phyloP scores from a whole-genome alignment of 2,888 invertebrate species.

The Nomada goodeniana region DNA sequence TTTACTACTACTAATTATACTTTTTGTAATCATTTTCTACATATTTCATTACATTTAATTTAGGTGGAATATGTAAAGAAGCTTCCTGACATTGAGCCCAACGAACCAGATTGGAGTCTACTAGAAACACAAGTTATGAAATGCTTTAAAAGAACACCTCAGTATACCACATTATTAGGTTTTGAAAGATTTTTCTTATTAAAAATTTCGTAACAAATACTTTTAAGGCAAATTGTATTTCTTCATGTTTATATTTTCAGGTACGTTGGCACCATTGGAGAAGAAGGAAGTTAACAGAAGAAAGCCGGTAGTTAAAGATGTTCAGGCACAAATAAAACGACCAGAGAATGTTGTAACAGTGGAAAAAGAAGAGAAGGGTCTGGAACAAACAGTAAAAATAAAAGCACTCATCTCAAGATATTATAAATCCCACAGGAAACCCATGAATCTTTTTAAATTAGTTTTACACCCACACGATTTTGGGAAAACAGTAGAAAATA shows the following conservation, averaged over 20 bases:
- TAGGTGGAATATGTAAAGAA: constrained; percentile 46
- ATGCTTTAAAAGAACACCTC: constrained; percentile 69
- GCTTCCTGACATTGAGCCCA: constrained; percentile 36
- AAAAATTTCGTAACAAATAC: neutral
- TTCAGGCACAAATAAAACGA: constrained; percentile 82
- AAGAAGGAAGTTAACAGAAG: constrained; percentile 64
- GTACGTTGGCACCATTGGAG: constrained; percentile 66
- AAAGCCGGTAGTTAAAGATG: constrained; percentile 45
- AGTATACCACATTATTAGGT: constrained; percentile 74
- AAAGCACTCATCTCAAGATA: constrained; percentile 84
- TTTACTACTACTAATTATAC: neutral
- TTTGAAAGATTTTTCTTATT: constrained; percentile 13
- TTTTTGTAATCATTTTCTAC: neutral
- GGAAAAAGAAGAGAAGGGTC: constrained; percentile 86
- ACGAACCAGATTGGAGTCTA: constrained; percentile 74
- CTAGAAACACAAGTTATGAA: constrained; percentile 68
- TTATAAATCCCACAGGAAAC: constrained; percentile 82
- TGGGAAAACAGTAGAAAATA: constrained; percentile 87
- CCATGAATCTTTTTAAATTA: constrained; percentile 87
- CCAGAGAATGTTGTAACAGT: constrained; percentile 85
- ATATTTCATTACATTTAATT: constrained; percentile 11
- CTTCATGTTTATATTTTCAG: constrained; percentile 44
- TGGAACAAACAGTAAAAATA: constrained; percentile 86
- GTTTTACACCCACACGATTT: constrained; percentile 87
- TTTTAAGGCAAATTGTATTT: neutral